These are phyloP conservation scores for Dicrostonyx torquatus DNA, from an alignment of 2,797 vertebrate genomes.

Conservation along the genomic window DNA sequence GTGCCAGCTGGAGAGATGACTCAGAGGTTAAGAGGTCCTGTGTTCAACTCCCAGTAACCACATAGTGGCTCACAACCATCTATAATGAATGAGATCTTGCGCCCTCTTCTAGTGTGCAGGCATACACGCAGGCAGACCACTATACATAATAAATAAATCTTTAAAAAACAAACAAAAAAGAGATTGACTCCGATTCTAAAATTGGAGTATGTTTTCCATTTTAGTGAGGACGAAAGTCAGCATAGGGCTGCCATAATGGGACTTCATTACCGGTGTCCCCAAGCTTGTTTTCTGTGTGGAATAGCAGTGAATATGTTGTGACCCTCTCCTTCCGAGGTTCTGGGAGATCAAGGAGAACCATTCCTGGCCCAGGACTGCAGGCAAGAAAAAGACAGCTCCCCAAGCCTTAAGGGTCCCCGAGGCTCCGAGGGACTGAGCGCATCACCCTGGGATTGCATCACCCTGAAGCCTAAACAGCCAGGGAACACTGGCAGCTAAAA, in stretches of 20 bases:
- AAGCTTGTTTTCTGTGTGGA: too few relatives aligned
- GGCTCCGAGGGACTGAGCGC: background rate
- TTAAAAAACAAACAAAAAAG: background rate
- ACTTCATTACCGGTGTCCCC: background rate
- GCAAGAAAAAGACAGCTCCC: background rate
- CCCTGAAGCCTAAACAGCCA: background rate
- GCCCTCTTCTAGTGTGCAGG: too few relatives aligned
- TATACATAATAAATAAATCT: too few relatives aligned
- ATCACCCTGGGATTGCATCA: background rate
- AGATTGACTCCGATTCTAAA: background rate
- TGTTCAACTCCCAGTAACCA: too few relatives aligned
- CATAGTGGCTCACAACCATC: too few relatives aligned
- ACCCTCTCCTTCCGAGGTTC: background rate
- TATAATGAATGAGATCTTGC: too few relatives aligned
- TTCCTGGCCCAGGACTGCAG: background rate
- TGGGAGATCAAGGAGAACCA: background rate
- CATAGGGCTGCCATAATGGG: background rate
- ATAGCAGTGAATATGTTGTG: background rate
- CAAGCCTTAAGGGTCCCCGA: background rate
- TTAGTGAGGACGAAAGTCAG: background rate
- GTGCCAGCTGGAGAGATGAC: background rate
- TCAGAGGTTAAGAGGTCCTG: too few relatives aligned
- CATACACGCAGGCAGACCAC: too few relatives aligned
- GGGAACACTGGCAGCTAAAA: constrained; percentile 38
- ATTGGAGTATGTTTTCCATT: background rate